Percentiles rank a stretch among this genome's conserved stretches.
Conservation (phyloP, 2,888 invertebrate genomes). For the Antheraea assamensis region DNA sequence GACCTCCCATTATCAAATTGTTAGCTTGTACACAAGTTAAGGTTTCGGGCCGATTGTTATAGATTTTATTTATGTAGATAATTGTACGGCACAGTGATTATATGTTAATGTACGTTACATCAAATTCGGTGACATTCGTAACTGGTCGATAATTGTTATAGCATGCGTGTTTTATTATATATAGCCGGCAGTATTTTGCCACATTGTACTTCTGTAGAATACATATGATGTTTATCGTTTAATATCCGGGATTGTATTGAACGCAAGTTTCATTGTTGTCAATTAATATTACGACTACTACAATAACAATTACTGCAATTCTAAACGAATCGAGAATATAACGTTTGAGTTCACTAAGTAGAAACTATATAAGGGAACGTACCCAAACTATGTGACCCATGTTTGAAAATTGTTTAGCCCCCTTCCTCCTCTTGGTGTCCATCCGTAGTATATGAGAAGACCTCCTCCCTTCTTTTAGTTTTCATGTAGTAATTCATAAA, state of each 20-base stretch:
- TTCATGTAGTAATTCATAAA: too few relatives aligned
- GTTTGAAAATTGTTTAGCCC: too few relatives aligned
- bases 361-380: too few relatives aligned
- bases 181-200: constrained; percentile 22
- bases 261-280: constrained; percentile 6
- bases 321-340: neutral
- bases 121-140: constrained; percentile 42
- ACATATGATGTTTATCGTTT: constrained; percentile 39
- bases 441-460: too few relatives aligned
- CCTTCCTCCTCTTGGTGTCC: too few relatives aligned
- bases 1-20: constrained; percentile 47
- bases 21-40: constrained; percentile 41
- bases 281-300: constrained; percentile 6
- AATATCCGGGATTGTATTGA: constrained; percentile 37
- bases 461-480: too few relatives aligned
- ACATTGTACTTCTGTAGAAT: constrained; percentile 39
- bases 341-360: too few relatives aligned
- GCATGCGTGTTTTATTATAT: constrained; percentile 26
- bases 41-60: constrained; percentile 30
- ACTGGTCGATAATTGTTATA: constrained; percentile 34
- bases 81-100: constrained; percentile 33
- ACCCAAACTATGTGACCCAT: too few relatives aligned
- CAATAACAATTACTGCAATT: constrained; percentile 7
- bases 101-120: constrained; percentile 31
- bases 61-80: constrained; percentile 34